Base-by-base conservation (phyloP, 92 coral and sea anemone genomes). In the Muricea muricata region DNA sequence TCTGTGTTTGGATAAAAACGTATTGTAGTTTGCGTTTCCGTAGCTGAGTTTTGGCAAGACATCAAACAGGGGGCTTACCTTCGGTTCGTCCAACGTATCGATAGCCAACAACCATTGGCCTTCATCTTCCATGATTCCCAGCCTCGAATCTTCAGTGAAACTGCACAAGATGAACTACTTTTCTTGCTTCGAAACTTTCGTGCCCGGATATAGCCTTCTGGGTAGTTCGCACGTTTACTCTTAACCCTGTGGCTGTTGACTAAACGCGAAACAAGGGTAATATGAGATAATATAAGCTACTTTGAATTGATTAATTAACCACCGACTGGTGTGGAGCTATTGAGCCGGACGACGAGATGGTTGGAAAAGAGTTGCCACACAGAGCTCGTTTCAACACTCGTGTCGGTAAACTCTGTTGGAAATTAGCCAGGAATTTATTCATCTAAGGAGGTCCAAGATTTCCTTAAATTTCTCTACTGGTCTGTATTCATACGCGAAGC, bases 271-370 rank as follows among this genome's bases (percentile, higher is more conserved):
- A 42, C 46, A 68, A 20, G 41, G 75, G 79, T 42, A 46, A 73
- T 21, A 73, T 73, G 79, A 73, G 79, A n/a, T 45, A 7, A n/a
- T 70, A 37, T 18, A 37, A 23, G 55, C 29, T 42, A 11, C 32
- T 73, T 73, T 73, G 34, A n/a, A 41, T 73, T 42, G 33, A 73
- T 34, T 50, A 73, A 73, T 39, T 73, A 73, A 73, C 79, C 56
- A 73, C 79, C 79, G 46, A 29, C 57, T 18, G 79, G 24, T 63
- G 70, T 25, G 37, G 10, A 28, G 39, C 30, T 28, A 57, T 57
- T 57, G 65, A 57, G 14, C 70, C 34, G 70, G 70, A 30, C n/a
- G 18, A 28, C 39, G 17, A 21, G 37, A 63, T 18, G 8, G 23
- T 52, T 32, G 70, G 37, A 28, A 63, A 39, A 30, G 70, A 63